Evolutionary conservation across 2,888 invertebrate species (phyloP).

Genomic region (Piscicola geometra): DNA sequence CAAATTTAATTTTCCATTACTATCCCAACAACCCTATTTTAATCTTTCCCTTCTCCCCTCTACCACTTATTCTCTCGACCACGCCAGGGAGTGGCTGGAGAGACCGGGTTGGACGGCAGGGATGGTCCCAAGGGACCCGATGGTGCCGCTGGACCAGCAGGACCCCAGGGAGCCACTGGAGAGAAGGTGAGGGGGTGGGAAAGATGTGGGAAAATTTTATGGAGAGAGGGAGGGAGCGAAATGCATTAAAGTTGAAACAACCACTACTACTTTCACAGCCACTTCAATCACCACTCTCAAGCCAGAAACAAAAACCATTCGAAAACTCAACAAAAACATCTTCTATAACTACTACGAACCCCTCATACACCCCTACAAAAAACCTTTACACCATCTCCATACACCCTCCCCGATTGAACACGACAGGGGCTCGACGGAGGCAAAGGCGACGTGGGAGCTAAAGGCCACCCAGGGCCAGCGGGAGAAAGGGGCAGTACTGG

Average conservation of each 20-base stretch:
- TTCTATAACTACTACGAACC: too few species aligned
- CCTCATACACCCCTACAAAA: too few species aligned
- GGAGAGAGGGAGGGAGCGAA: too few species aligned
- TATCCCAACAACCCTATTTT: background rate
- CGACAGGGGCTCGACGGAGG: constrained; percentile 13
- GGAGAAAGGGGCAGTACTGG: constrained; percentile 20
- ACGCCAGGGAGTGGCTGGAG: background rate
- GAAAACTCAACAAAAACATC: too few species aligned
- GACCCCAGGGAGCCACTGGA: constrained; percentile 29
- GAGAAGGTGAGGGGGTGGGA: too few species aligned
- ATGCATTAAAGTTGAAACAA: too few species aligned
- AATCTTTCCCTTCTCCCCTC: background rate
- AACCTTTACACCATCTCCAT: too few species aligned
- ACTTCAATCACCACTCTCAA: background rate
- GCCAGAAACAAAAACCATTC: too few species aligned
- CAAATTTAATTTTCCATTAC: background rate
- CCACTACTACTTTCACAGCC: background rate
- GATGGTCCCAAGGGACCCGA: constrained; percentile 55
- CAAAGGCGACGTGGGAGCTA: constrained; percentile 46
- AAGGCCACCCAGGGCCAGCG: constrained; percentile 57
- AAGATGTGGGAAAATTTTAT: too few species aligned
- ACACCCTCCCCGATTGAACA: too few species aligned
- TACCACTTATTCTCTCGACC: too few species aligned
- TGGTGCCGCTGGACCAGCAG: constrained; percentile 58
- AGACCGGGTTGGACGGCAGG: constrained; percentile 61